Base-by-base conservation (phyloP, 2,888 invertebrate species). In the Melinopterus prodromus region DNA sequence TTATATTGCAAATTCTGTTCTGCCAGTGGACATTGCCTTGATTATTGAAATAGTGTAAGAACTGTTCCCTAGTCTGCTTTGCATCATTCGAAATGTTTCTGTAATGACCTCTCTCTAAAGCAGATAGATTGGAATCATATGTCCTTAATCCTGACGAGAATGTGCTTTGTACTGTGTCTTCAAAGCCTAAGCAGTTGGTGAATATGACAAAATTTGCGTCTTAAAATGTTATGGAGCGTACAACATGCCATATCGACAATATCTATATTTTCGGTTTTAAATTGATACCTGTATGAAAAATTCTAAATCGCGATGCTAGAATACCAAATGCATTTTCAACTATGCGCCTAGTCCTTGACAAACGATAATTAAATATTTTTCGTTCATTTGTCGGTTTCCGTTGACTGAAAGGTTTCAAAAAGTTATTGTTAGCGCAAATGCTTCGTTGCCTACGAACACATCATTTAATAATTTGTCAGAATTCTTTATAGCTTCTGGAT, bases 321-420 rank as follows among this genome's bases (percentile, higher is more conserved):
- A 83, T 83, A 69, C 82, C 79, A 71, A 81, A 83, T 77, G 69
- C 81, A 71, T 83, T 81, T 26, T 82, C 79, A 75, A 81, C 78
- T 35, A 79, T 77, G 75, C 80, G 79, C 78, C 83, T 76, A 14
- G 69, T 6, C 53, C 53, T 53, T 53, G 53, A 53, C 53, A 53
- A 53, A 53, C 80, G 78, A 79, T 82, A 83, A 75, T 80, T 77
- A 78, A 78, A 79, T 75, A 81, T 81, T 36, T 15, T 82, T 53
- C 77, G 71, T 81, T 69, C 78, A 69, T 53, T 15, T 35, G 70
- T 80, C 53, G 79, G 76, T 15, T 78, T 69, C 77, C n/a, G 78
- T 80, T 80, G 81, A 70, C 4, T 70, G 81, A 79, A 81, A 70
- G 81, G 82, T 69, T 82, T 82, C n/a, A 81, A 69, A 36, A 78